Evolutionary conservation across 2,888 invertebrate genomes (phyloP).

Genomic region (Ophion ellenae): DNA sequence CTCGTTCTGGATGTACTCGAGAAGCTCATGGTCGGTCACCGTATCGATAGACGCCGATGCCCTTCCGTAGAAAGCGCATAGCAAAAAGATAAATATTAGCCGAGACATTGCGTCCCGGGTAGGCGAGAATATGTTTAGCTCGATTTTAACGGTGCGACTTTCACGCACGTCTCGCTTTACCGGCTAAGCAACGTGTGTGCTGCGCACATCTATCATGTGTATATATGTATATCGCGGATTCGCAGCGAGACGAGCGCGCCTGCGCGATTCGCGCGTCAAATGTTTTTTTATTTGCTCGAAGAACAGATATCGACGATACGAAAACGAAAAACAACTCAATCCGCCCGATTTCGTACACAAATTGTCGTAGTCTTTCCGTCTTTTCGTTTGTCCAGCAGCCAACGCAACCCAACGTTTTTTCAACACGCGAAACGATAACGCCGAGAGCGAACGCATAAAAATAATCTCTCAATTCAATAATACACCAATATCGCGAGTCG

Average conservation of each 20-base stretch:
- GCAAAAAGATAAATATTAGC: conserved; percentile 59
- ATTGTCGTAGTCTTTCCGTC: not conserved
- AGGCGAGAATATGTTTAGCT: not conserved
- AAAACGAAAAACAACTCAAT: not conserved
- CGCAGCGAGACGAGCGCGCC: not conserved
- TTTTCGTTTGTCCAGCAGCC: not conserved
- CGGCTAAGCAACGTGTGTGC: not conserved
- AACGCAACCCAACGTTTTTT: not conserved
- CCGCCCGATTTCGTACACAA: not conserved
- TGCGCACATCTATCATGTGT: not conserved
- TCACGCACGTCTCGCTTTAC: not conserved
- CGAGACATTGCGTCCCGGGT: conserved; percentile 66
- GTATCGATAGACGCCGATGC: conserved; percentile 84
- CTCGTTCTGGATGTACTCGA: conserved; percentile 90
- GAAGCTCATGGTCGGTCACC: conserved; percentile 91
- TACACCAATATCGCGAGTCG: not conserved
- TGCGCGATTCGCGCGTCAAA: not conserved
- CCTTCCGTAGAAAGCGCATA: conserved; percentile 62
- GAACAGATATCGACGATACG: not conserved
- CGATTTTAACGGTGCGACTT: not conserved
- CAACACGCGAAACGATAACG: conserved; percentile 1
- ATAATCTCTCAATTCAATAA: conserved; percentile 11
- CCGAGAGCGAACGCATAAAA: conserved; percentile 2
- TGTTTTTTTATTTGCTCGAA: not conserved
- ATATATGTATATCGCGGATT: not conserved